Evolutionary conservation across 2,113 vertebrate genomes (phyloP), one percentile per base, ranked within the genome.

Genomic region (Sebastes fasciatus): DNA sequence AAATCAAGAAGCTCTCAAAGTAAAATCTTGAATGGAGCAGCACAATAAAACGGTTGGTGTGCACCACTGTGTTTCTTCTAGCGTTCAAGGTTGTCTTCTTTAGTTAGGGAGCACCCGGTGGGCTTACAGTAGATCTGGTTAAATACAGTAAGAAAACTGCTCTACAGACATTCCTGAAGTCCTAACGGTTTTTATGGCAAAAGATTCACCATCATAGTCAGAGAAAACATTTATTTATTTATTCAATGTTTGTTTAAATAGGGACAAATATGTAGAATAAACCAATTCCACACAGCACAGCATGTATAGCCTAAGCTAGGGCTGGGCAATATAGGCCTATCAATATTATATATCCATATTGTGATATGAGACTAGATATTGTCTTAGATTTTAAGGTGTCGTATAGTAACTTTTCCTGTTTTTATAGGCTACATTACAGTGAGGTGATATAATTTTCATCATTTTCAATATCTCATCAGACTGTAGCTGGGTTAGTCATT

Each of bases 1-100:
- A 65, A 58, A 49, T 80, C 49, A 72, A 55, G n/a, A 26, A 45
- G 46, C 14, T 2, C 48, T 63, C 40, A n/a, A 64, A 71, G 34
- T 34, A 54, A 54, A 26, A 43, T 34, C 8, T 60, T 51, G 23
- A 58, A 68, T 42, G 23, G 45, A 49, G 16, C 21, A 9, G 26
- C 48, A 43, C 61, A n/a, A 48, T 42, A 57, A 26, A 65, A 42
- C 6, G 34, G 7, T 17, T 40, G 21, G 4, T 51, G 40, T 23
- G 8, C 14, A 55, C 51, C 48, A 23, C 64, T 10, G 61, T 46
- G 63, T 43, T 68, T 77, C 43, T 40, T 60, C 48, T 6, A 40
- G 40, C 21, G 13, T 14, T 66, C 16, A 58, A 48, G 42, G 21
- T 57, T 3, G 4, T 58, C 64, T 34, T 67, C 0, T 21, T 48